These are phyloP conservation scores for Ondatra zibethicus DNA, from an alignment of 2,113 vertebrate genomes.

Conservation along the genomic window DNA sequence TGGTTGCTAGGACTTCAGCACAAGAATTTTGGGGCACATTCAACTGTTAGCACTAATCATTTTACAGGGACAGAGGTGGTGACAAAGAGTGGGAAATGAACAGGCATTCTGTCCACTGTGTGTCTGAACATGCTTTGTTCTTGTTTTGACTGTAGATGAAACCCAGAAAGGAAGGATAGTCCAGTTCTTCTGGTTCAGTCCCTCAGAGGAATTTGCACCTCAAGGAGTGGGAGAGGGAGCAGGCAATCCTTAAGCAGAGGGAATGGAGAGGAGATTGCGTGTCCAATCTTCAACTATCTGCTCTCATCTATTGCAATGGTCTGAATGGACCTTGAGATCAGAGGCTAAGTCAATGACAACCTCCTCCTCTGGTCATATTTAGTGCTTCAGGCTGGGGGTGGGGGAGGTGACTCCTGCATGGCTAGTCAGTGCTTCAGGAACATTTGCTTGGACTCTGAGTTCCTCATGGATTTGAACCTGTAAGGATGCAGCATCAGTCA, in stretches of 20 bases:
- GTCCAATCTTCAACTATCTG: no score
- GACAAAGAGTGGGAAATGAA: neutral
- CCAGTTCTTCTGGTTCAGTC: neutral
- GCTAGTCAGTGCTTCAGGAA: neutral
- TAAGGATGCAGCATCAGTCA: neutral
- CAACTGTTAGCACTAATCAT: neutral
- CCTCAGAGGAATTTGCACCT: neutral
- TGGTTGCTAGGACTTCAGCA: neutral
- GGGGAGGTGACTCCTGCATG: neutral
- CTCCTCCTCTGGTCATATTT: no score
- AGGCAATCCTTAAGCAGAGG: neutral
- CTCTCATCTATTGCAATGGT: neutral
- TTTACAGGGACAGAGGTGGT: neutral
- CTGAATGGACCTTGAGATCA: neutral
- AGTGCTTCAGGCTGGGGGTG: neutral
- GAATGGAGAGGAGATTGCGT: neutral
- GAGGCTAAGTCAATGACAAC: no score
- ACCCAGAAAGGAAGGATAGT: neutral
- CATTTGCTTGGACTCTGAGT: neutral
- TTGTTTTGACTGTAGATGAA: slow-evolving; percentile 21
- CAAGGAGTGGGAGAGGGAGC: neutral
- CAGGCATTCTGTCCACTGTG: neutral
- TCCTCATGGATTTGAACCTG: neutral
- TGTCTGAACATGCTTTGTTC: neutral
- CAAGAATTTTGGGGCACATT: neutral